Evolutionary conservation across 2,113 vertebrate species (phyloP).

Genomic region (Zootoca vivipara): DNA sequence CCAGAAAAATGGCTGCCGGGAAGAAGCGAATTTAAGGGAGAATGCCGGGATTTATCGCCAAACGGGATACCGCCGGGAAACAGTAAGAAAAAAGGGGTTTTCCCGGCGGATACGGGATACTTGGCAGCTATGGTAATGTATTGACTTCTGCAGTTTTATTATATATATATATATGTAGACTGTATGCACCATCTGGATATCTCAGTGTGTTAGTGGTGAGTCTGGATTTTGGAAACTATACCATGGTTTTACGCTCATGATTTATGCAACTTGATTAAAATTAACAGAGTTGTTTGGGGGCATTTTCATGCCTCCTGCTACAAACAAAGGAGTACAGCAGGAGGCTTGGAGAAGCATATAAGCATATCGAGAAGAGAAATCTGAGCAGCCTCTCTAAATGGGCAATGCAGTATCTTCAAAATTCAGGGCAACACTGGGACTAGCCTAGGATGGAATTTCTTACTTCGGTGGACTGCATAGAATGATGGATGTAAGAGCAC

Average conservation of each 20-base stretch:
- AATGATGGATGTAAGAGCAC: neutral
- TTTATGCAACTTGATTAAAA: rapidly evolving
- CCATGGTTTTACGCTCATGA: neutral
- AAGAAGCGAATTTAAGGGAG: too few relatives aligned
- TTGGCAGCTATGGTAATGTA: too few relatives aligned
- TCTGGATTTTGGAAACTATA: neutral
- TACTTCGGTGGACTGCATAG: neutral
- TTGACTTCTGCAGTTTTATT: neutral
- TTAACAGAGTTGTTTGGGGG: constrained; percentile 19
- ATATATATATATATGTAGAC: neutral
- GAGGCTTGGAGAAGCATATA: neutral
- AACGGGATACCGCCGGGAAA: too few relatives aligned
- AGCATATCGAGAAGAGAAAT: neutral
- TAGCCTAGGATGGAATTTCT: neutral
- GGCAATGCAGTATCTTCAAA: neutral
- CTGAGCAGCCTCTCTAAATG: neutral
- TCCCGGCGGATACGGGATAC: too few relatives aligned
- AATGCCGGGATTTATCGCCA: too few relatives aligned
- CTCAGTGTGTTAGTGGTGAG: neutral
- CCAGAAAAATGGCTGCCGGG: too few relatives aligned
- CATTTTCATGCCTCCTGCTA: neutral
- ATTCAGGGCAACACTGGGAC: neutral
- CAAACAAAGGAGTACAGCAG: neutral
- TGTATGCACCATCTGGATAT: neutral
- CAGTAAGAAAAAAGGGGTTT: too few relatives aligned